Percentiles rank a stretch among this genome's conserved stretches.
Conservation (phyloP, 2,888 invertebrate genomes). For the Cecidostiba fungosa region DNA sequence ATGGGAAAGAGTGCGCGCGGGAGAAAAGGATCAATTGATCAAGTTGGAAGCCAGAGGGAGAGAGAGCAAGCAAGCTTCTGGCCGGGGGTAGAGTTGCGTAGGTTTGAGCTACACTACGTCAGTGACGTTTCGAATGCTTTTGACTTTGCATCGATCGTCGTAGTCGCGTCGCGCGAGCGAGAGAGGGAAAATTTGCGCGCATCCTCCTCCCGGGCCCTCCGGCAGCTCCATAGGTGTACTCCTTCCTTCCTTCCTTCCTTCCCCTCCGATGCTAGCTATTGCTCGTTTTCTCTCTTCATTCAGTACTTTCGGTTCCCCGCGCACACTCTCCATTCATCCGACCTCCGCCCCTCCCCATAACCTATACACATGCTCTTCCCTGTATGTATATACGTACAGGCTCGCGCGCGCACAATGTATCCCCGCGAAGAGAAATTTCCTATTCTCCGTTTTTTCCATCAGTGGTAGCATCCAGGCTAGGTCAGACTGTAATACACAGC, state of each 20-base stretch:
- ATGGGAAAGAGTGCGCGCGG: not conserved
- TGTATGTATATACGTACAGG: not conserved
- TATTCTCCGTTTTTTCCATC: not conserved
- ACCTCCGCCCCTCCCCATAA: not conserved
- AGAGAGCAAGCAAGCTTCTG: not conserved
- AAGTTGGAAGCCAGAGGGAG: not conserved
- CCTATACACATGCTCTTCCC: not conserved
- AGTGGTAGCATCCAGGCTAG: not conserved
- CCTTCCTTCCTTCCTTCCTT: not conserved
- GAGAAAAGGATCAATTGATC: too few species aligned
- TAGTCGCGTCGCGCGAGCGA: constrained; percentile 1
- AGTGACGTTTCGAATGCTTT: constrained; percentile 57
- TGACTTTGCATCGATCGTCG: constrained; percentile 50
- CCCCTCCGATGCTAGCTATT: not conserved
- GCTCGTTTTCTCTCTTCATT: constrained; percentile 43
- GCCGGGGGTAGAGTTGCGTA: constrained; percentile 44
- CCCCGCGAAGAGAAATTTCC: not conserved
- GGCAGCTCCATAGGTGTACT: too few species aligned
- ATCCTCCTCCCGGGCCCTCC: constrained; percentile 28
- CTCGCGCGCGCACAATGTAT: not conserved
- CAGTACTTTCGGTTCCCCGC: constrained; percentile 27
- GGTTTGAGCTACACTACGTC: constrained; percentile 55
- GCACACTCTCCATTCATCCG: constrained; percentile 51
- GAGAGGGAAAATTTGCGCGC: constrained; percentile 52
- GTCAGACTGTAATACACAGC: not conserved